These are phyloP conservation scores for Heterochromis multidens DNA, from an alignment of 2,113 vertebrate species.

Conservation along the genomic window DNA sequence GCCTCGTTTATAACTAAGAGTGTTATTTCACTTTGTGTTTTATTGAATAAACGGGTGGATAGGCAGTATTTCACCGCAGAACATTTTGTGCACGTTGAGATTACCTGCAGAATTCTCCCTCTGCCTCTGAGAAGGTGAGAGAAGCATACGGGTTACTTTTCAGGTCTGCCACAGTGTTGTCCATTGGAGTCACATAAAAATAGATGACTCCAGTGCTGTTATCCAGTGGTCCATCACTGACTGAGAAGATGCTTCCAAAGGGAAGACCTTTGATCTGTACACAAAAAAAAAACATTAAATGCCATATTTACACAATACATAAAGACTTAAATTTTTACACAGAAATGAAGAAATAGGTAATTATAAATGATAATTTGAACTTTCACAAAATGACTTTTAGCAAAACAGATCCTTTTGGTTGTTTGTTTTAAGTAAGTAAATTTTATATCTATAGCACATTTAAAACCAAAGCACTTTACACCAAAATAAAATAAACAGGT, in stretches of 20 bases:
- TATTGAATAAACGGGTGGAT: not conserved
- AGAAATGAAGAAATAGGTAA: not conserved
- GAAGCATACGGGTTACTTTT: slow-evolving; percentile 81
- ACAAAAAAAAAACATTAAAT: not conserved
- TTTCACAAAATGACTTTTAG: not conserved
- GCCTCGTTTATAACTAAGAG: not conserved
- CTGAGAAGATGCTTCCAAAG: slow-evolving; percentile 86
- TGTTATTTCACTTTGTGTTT: not conserved
- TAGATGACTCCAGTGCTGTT: slow-evolving; percentile 89
- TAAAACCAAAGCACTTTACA: not conserved
- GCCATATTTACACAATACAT: not conserved
- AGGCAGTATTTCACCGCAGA: not conserved
- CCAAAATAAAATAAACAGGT: not conserved
- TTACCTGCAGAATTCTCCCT: slow-evolving; percentile 87
- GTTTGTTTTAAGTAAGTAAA: not conserved
- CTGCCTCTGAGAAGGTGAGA: slow-evolving; percentile 81
- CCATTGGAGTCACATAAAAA: slow-evolving; percentile 84
- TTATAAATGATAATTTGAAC: too few species aligned
- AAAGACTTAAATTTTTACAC: not conserved
- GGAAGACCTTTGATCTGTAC: slow-evolving; percentile 83
- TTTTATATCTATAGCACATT: not conserved
- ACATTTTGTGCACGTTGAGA: not conserved
- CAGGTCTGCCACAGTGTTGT: slow-evolving; percentile 79
- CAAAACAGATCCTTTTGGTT: not conserved
- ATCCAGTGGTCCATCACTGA: slow-evolving; percentile 84